Conservation (phyloP, 2,113 vertebrate genomes). For the Sander lucioperca region DNA sequence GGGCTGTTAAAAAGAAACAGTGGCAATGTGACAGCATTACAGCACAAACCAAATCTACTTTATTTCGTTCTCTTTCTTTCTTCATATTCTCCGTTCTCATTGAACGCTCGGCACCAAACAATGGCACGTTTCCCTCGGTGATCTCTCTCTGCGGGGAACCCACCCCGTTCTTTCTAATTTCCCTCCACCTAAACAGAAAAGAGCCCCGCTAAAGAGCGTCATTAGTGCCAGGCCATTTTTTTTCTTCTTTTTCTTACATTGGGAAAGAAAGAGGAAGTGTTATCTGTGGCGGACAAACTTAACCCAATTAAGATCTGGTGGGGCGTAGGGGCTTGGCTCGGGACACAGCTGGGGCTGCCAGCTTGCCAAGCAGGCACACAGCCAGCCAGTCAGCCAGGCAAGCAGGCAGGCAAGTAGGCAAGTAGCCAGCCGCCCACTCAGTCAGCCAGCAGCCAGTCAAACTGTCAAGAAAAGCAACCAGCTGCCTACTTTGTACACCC, state of each 20-base stretch:
- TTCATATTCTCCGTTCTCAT: conserved; percentile 53
- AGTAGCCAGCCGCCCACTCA: conserved; percentile 57
- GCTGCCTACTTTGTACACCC: conserved; percentile 27
- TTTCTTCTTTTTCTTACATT: conserved; percentile 76
- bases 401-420: conserved; percentile 49
- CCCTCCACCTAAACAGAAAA: conserved; percentile 86
- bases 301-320: conserved; percentile 88
- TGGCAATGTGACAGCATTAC: conserved; percentile 63
- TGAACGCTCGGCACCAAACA: conserved; percentile 75
- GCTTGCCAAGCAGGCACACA: conserved; percentile 72
- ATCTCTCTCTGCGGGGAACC: conserved; percentile 81
- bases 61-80: conserved; percentile 58
- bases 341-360: conserved; percentile 74
- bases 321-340: conserved; percentile 81
- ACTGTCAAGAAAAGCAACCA: conserved; percentile 42
- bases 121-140: conserved; percentile 77
- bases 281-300: conserved; percentile 90
- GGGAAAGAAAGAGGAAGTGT: conserved; percentile 87
- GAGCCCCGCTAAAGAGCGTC: conserved; percentile 84
- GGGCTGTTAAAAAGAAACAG: conserved; percentile 64
- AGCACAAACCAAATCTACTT: conserved; percentile 73
- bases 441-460: conserved; percentile 53
- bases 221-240: conserved; percentile 83
- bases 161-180: conserved; percentile 82
- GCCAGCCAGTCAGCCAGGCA: conserved; percentile 67